Conservation (phyloP, 1,140 invertebrate genomes). For the Oryctes rhinoceros region DNA sequence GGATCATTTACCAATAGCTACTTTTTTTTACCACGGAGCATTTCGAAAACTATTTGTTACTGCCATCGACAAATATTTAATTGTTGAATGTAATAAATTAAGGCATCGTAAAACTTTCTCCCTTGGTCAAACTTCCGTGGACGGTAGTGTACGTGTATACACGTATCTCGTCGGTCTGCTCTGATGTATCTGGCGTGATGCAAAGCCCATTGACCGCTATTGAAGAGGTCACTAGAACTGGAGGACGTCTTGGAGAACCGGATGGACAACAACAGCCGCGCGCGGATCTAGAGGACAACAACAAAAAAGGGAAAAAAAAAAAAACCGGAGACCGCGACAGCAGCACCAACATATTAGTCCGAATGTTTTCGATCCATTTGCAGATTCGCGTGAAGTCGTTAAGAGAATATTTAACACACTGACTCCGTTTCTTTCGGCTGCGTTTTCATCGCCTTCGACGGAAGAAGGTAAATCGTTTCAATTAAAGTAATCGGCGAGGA, state of each 20-base stretch:
- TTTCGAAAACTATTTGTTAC: too few species aligned
- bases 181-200: conserved; percentile 8
- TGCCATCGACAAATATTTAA: too few species aligned
- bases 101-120: too few species aligned
- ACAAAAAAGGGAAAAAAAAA: too few species aligned
- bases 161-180: background rate
- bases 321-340: background rate
- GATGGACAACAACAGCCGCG: conserved; percentile 29
- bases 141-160: background rate
- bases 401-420: conserved; percentile 30
- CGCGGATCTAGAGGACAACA: background rate
- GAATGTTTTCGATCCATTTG: conserved; percentile 32
- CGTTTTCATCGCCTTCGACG: background rate
- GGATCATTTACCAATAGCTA: too few species aligned
- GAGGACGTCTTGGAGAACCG: conserved; percentile 29
- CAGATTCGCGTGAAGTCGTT: conserved; percentile 3
- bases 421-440: conserved; percentile 12
- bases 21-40: too few species aligned
- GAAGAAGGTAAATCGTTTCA: background rate
- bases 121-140: too few species aligned
- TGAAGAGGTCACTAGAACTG: conserved; percentile 31
- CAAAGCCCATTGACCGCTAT: conserved; percentile 29
- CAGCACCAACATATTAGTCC: background rate
- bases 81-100: too few species aligned
- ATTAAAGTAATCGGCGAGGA: background rate